These are phyloP conservation scores for Calidris pygmaea DNA, from an alignment of 2,113 vertebrate genomes.

Conservation along the genomic window DNA sequence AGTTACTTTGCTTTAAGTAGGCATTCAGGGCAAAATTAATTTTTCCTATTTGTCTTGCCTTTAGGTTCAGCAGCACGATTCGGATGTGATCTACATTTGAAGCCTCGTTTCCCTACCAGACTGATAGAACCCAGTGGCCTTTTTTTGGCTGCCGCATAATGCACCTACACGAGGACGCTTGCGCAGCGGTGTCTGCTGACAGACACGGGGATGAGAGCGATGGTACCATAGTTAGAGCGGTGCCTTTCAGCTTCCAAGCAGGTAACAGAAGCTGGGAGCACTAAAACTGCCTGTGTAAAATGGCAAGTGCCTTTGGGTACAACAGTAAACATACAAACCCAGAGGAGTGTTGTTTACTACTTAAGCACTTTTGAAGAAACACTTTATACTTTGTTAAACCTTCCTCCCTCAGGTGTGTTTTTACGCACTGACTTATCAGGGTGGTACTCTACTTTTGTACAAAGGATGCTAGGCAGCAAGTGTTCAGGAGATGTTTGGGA, in stretches of 20 bases:
- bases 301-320: background rate
- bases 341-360: background rate
- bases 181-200: background rate
- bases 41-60: background rate
- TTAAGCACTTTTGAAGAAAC: constrained; percentile 44
- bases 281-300: background rate
- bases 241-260: background rate
- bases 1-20: background rate
- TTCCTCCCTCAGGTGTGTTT: background rate
- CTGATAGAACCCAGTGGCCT: background rate
- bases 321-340: background rate
- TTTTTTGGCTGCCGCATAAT: background rate
- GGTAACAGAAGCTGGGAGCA: background rate
- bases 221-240: background rate
- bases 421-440: background rate
- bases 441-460: background rate
- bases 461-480: background rate
- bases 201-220: background rate
- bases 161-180: background rate
- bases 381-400: background rate
- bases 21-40: background rate
- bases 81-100: constrained; percentile 73
- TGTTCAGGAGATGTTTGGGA: constrained; percentile 6
- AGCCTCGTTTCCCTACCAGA: background rate
- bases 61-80: constrained; percentile 69